Conservation (phyloP, 1,140 invertebrate genomes). For the Conus betulinus region DNA sequence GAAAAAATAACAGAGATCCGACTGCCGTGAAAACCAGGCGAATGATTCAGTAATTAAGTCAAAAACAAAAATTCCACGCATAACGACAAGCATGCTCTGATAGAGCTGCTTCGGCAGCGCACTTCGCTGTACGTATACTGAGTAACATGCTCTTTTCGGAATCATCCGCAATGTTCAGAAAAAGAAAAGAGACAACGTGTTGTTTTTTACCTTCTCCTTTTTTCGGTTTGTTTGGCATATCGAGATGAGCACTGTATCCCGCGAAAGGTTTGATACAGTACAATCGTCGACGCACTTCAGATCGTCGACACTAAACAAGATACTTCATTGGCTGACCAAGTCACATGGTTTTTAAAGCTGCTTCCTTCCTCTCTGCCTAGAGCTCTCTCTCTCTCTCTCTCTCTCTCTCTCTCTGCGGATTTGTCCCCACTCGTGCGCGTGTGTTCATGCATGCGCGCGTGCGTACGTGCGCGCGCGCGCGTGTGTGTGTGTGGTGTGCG, state of each 20-base stretch:
- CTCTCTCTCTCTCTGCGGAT: conserved; percentile 1
- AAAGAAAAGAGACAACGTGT: background rate
- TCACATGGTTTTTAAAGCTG: conserved; percentile 60
- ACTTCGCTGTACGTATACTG: background rate
- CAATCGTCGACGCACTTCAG: conserved; percentile 54
- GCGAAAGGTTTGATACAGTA: conserved; percentile 58
- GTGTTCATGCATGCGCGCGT: too few relatives aligned
- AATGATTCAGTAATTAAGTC: background rate
- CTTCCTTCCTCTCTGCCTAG: background rate
- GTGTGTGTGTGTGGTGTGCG: too few relatives aligned
- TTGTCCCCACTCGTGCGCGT: too few relatives aligned
- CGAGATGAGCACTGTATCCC: conserved; percentile 58
- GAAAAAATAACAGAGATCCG: conserved; percentile 62
- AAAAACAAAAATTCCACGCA: conserved; percentile 19
- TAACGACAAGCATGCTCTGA: conserved; percentile 23
- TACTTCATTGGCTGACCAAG: conserved; percentile 60
- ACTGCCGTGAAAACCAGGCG: background rate
- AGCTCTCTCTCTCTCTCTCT: background rate
- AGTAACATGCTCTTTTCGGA: background rate
- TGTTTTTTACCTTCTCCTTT: conserved; percentile 75
- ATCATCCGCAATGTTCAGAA: background rate
- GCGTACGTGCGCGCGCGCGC: too few relatives aligned
- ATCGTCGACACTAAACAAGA: conserved; percentile 68
- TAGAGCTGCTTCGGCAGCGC: background rate
- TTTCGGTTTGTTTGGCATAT: conserved; percentile 76